Conservation (phyloP, 2,888 invertebrate genomes). For the Subacronicta megacephala region DNA sequence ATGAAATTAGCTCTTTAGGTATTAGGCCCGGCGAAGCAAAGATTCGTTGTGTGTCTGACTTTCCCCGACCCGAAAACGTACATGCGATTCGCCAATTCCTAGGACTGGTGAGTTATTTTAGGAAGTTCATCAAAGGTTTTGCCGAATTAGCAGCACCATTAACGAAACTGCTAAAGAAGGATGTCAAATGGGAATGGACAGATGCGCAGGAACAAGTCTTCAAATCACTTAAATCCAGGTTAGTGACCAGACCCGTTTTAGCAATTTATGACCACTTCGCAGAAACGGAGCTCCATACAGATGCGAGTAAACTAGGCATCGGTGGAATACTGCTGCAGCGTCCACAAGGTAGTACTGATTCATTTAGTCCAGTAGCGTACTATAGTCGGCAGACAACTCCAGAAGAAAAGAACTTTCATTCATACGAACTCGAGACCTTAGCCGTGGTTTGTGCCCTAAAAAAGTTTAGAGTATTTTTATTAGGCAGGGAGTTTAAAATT, state of each 20-base stretch:
- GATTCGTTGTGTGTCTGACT: slow-evolving; percentile 8
- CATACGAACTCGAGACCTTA: background rate
- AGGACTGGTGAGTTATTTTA: slow-evolving; percentile 16
- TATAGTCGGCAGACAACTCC: background rate
- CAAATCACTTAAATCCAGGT: background rate
- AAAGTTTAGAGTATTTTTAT: background rate
- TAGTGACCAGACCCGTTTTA: background rate
- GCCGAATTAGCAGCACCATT: slow-evolving; percentile 12
- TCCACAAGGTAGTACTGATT: background rate
- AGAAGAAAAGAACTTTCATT: background rate
- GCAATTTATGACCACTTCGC: background rate
- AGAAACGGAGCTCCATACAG: background rate
- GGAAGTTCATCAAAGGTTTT: slow-evolving; percentile 16
- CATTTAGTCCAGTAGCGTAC: background rate
- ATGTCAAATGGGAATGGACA: slow-evolving; percentile 3
- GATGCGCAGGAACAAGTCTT: background rate
- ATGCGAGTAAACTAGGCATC: background rate
- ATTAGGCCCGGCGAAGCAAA: slow-evolving; percentile 11
- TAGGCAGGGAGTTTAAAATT: background rate
- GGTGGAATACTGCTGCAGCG: background rate
- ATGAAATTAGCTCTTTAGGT: slow-evolving; percentile 13
- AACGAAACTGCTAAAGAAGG: slow-evolving; percentile 12
- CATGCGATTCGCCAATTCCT: slow-evolving; percentile 18
- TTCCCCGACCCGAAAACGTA: slow-evolving; percentile 10
- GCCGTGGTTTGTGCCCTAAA: background rate